Evolutionary conservation across 92 coral and sea anemone species (phyloP), one percentile per base, ranked within the genome.

Genomic region (Heliopora coerulea): DNA sequence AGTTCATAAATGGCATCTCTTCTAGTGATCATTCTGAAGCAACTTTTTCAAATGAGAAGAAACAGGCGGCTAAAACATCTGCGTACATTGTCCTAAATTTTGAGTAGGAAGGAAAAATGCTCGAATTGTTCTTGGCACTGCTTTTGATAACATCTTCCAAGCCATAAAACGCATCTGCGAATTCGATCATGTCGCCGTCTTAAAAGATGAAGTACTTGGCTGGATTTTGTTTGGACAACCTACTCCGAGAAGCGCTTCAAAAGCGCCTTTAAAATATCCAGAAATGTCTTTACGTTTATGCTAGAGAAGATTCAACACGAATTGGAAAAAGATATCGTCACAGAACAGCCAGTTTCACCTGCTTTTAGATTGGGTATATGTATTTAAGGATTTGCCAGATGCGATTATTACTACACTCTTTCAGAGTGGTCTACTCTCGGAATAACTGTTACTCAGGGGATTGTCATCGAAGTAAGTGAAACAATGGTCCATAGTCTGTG

Each of bases 361-460:
- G 75, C 48, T 26, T 37, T 68, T 19, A 3, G 75, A 29, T 46
- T 68, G 1, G 75, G 21, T 50, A 21, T 68, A 3, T 68, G 75
- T 34, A 59, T 68, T 28, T 68, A 68, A 27, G 40, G 60, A 8
- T 34, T 68, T 41, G 75, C 60, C 25, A 68, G 75, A 49, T 59
- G 60, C 32, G 25, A 27, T 11, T 68, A 68, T 44, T 68, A 68
- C 18, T 68, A 25, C 39, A 41, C 74, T 25, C 44, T 67, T n/a
- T 58, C 31, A 23, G 30, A 67, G 12, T 23, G 44, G 59, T 32
- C 32, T 7, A 59, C 21, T 14, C 25, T 67, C n/a, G 32, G 74
- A 24, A 2, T 56, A 5, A 12, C 61, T 12, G n/a, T 30, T 3
- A 18, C 21, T 12, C 7, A 3, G 28, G 21, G 13, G 9, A 56